Conservation (phyloP, 2,888 invertebrate genomes). For the Nomada ruficornis region DNA sequence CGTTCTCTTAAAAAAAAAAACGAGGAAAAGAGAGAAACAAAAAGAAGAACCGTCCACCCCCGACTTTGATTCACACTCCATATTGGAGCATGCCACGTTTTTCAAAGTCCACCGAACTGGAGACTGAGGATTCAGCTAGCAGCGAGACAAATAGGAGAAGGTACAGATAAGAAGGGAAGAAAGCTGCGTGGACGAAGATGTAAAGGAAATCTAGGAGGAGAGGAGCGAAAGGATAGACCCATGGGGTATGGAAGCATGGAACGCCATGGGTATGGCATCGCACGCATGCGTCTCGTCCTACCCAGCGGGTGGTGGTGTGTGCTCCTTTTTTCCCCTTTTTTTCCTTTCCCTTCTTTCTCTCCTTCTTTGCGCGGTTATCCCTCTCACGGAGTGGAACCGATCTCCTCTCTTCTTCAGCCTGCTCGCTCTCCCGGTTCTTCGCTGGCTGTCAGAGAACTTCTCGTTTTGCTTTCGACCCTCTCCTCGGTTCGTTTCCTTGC, state of each 20-base stretch:
- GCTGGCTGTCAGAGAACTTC: slow-evolving; percentile 74
- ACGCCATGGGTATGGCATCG: slow-evolving; percentile 78
- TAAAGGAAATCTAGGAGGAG: slow-evolving; percentile 40
- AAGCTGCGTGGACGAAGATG: background rate
- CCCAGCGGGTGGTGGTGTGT: slow-evolving; percentile 81
- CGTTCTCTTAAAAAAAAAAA: slow-evolving; percentile 13
- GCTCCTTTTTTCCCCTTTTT: slow-evolving; percentile 55
- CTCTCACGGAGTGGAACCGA: slow-evolving; percentile 49
- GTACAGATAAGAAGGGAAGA: background rate
- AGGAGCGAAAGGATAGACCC: slow-evolving; percentile 49
- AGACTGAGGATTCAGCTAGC: background rate
- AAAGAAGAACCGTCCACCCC: slow-evolving; percentile 5
- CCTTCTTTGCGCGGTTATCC: slow-evolving; percentile 49
- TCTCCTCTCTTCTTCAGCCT: slow-evolving; percentile 58
- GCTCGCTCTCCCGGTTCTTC: slow-evolving; percentile 59
- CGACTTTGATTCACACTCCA: background rate
- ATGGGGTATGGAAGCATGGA: slow-evolving; percentile 65
- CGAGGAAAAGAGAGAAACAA: background rate
- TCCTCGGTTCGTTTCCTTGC: slow-evolving; percentile 38
- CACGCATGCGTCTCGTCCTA: slow-evolving; percentile 79
- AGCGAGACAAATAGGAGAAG: background rate
- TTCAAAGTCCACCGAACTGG: background rate
- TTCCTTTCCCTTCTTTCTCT: slow-evolving; percentile 12
- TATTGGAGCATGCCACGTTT: background rate
- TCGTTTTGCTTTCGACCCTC: slow-evolving; percentile 66